phyloP scores from a whole-genome alignment of 1,140 invertebrate species.

The Stenopsyche tienmushanensis region DNA sequence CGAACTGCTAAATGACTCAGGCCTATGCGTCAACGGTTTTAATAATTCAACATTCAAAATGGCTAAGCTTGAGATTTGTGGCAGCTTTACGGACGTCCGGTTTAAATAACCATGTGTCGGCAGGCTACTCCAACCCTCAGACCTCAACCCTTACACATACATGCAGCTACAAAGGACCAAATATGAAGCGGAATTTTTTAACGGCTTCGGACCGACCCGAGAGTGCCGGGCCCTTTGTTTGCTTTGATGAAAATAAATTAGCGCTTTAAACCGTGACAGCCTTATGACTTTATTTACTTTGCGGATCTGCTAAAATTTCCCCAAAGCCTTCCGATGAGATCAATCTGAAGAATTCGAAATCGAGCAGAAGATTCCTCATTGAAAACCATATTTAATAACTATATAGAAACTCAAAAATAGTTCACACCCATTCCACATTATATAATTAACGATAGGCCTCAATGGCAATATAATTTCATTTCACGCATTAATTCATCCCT shows the following conservation, averaged over 20 bases:
- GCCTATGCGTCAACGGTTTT: slow-evolving; percentile 32
- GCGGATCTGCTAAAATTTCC: no score
- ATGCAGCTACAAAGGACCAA: neutral
- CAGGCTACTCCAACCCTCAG: neutral
- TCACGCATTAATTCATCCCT: no score
- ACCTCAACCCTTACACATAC: neutral
- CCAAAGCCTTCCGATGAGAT: no score
- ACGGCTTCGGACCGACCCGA: slow-evolving; percentile 25
- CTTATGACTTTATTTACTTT: slow-evolving; percentile 37
- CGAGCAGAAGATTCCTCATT: no score
- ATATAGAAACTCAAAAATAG: no score
- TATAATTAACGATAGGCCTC: no score
- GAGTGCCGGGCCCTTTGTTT: slow-evolving; percentile 32
- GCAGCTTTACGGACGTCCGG: slow-evolving; percentile 32
- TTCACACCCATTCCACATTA: no score
- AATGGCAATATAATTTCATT: no score
- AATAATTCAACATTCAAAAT: slow-evolving; percentile 39
- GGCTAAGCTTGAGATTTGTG: slow-evolving; percentile 39
- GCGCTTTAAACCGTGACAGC: slow-evolving; percentile 30
- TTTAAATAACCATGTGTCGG: slow-evolving; percentile 30
- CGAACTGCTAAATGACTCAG: slow-evolving; percentile 23
- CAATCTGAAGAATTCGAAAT: no score
- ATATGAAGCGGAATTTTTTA: slow-evolving; percentile 37
- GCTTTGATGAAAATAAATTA: slow-evolving; percentile 38
- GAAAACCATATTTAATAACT: no score